Percentiles rank a stretch among this genome's conserved stretches.
Conservation (phyloP, 1,140 invertebrate genomes). For the Leptinotarsa defecta region DNA sequence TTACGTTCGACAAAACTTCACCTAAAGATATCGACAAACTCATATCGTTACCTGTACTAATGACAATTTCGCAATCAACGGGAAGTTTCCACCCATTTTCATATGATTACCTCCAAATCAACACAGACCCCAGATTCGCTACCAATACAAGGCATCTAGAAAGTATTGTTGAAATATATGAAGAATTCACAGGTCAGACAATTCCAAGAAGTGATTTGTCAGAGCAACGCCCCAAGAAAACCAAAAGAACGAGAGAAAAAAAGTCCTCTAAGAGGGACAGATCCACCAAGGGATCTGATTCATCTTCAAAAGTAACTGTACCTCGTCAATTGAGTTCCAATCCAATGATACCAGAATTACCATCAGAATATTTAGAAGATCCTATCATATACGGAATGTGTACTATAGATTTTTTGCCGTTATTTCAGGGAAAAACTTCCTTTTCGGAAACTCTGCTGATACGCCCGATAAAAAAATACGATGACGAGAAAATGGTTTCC, state of each 20-base stretch:
- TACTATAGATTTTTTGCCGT: conserved; percentile 34
- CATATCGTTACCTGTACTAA: background rate
- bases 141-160: background rate
- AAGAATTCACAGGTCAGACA: background rate
- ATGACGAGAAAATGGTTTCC: background rate
- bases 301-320: background rate
- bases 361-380: background rate
- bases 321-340: background rate
- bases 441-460: conserved; percentile 37
- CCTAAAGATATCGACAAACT: background rate
- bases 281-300: background rate
- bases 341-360: background rate
- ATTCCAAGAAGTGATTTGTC: background rate
- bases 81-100: background rate
- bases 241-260: background rate
- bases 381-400: conserved; percentile 30
- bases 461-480: conserved; percentile 25
- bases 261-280: background rate
- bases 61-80: background rate
- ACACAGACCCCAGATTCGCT: background rate
- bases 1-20: background rate
- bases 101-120: background rate
- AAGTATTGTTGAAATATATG: background rate
- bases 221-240: background rate
- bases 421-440: conserved; percentile 32